Percentiles rank a stretch among this genome's conserved stretches.
Conservation (phyloP, 2,113 vertebrate species). For the Rhombomys opimus region DNA sequence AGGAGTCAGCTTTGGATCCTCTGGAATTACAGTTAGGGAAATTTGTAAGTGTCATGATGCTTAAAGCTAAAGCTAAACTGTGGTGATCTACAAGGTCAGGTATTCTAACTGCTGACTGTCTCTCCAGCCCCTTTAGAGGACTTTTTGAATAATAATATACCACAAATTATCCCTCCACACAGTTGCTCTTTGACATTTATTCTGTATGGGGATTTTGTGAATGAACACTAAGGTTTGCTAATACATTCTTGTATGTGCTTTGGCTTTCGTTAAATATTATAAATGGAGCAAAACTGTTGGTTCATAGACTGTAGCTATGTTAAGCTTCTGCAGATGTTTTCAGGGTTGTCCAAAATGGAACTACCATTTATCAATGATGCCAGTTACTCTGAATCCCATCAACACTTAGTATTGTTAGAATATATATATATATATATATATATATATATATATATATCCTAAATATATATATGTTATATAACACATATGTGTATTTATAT, state of each 20-base stretch:
- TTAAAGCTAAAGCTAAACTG: not conserved
- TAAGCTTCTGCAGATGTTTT: slow-evolving; percentile 1
- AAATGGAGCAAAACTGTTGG: not conserved
- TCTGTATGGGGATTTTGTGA: not conserved
- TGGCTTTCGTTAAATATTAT: not conserved
- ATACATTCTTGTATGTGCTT: not conserved
- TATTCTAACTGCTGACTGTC: too few species aligned
- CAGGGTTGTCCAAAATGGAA: not conserved
- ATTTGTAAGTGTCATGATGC: not conserved
- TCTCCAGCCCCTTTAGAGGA: not conserved
- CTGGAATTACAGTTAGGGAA: not conserved
- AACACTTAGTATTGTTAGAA: not conserved
- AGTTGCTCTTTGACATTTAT: not conserved
- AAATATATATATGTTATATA: too few species aligned
- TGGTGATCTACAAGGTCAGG: not conserved
- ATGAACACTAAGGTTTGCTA: not conserved
- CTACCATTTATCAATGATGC: not conserved
- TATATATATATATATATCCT: too few species aligned
- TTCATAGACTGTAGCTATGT: not conserved
- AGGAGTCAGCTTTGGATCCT: not conserved
- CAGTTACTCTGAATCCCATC: not conserved
- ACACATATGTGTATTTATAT: not conserved
- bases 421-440: too few species aligned
- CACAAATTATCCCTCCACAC: not conserved
- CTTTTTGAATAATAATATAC: not conserved